Conservation (phyloP, 2,797 vertebrate genomes). For the Typhlichthys eigenmanni region DNA sequence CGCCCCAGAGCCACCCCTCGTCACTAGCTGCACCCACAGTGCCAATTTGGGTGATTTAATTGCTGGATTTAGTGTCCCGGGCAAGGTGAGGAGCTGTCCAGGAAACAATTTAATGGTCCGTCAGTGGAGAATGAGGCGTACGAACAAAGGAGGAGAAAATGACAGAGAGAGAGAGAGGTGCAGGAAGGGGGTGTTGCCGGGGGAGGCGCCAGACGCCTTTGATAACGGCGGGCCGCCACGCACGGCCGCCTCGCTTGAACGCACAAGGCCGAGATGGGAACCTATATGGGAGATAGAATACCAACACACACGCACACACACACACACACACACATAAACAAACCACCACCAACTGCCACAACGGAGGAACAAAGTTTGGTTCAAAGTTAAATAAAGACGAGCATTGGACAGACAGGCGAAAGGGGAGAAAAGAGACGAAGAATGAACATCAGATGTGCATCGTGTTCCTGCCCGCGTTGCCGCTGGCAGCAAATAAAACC, state of each 20-base stretch:
- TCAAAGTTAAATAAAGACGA: slow-evolving; percentile 37
- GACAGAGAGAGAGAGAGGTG: slow-evolving; percentile 13
- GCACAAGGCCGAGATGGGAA: background rate
- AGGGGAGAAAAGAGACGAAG: slow-evolving; percentile 33
- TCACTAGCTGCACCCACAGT: slow-evolving; percentile 45
- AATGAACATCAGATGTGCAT: slow-evolving; percentile 44
- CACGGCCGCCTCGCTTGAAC: too few relatives aligned
- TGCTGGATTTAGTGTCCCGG: slow-evolving; percentile 74
- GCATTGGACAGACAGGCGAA: background rate
- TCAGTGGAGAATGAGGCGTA: slow-evolving; percentile 49
- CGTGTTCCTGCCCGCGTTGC: background rate
- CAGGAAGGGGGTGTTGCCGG: background rate
- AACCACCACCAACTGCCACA: background rate
- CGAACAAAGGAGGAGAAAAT: background rate
- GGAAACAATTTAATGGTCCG: slow-evolving; percentile 70
- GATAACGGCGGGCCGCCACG: background rate
- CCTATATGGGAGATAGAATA: background rate
- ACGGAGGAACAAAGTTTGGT: slow-evolving; percentile 18
- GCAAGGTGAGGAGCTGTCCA: slow-evolving; percentile 72
- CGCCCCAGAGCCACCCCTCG: slow-evolving; percentile 19
- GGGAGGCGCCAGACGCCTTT: background rate
- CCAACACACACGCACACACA: too few relatives aligned
- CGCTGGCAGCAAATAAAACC: slow-evolving; percentile 51
- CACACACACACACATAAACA: background rate
- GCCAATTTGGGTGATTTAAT: slow-evolving; percentile 77